Evolutionary conservation across 2,797 vertebrate species (phyloP).

Genomic region (Ataeniobius toweri): DNA sequence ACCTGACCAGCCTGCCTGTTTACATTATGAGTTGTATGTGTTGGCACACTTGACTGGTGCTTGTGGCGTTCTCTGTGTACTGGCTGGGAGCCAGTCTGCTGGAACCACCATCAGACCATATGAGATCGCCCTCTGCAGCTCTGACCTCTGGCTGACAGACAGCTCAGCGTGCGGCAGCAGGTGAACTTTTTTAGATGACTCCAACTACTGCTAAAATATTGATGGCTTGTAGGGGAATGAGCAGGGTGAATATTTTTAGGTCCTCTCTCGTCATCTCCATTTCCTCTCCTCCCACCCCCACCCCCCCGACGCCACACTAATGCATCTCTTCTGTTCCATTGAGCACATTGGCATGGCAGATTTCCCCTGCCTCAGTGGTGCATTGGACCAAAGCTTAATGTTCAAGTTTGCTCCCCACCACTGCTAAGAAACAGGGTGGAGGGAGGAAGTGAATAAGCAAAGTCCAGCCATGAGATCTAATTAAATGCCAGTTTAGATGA

Average conservation of each 20-base stretch:
- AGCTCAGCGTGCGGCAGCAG: constrained; percentile 56
- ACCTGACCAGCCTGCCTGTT: constrained; percentile 41
- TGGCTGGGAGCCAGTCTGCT: constrained; percentile 57
- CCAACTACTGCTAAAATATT: constrained; percentile 72
- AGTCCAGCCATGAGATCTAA: constrained; percentile 58
- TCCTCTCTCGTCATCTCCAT: constrained; percentile 64
- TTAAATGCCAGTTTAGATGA: constrained; percentile 67
- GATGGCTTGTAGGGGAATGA: constrained; percentile 54
- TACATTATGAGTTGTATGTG: constrained; percentile 43
- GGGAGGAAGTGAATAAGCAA: constrained; percentile 36
- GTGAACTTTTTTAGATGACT: constrained; percentile 67
- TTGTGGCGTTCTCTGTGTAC: constrained; percentile 23
- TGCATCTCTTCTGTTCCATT: constrained; percentile 79
- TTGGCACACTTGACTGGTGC: constrained; percentile 50
- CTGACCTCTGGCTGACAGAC: constrained; percentile 77
- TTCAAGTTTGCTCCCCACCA: constrained; percentile 55
- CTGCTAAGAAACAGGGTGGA: constrained; percentile 40
- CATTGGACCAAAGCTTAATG: constrained; percentile 69
- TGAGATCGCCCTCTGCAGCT: constrained; percentile 73
- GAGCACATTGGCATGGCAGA: constrained; percentile 76
- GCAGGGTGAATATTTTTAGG: constrained; percentile 75
- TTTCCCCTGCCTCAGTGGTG: constrained; percentile 65
- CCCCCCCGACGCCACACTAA: constrained; percentile 75
- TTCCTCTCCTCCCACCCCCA: constrained; percentile 23
- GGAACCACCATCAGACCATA: constrained; percentile 60